Conservation (phyloP, 2,113 vertebrate genomes). For the Chauna torquata region DNA sequence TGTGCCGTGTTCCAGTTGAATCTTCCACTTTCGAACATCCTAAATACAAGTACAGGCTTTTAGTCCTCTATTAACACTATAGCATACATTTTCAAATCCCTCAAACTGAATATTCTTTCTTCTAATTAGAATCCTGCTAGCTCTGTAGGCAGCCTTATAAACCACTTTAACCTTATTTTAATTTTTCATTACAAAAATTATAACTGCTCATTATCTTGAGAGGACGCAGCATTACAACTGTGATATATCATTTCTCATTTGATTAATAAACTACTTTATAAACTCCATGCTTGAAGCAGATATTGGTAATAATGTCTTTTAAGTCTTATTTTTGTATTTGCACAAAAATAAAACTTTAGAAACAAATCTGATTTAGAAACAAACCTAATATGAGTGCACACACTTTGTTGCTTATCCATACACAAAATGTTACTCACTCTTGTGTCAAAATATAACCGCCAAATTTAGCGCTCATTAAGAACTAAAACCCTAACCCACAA, state of each 20-base stretch:
- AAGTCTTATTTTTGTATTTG: constrained; percentile 33
- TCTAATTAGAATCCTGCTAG: constrained; percentile 74
- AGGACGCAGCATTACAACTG: constrained; percentile 72
- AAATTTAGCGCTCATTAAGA: background rate
- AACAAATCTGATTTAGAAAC: constrained; percentile 58
- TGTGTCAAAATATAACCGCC: background rate
- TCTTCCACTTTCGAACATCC: background rate
- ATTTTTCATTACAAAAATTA: constrained; percentile 78
- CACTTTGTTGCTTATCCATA: background rate
- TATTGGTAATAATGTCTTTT: constrained; percentile 52
- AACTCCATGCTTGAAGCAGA: constrained; percentile 73
- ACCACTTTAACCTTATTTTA: constrained; percentile 79
- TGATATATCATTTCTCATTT: constrained; percentile 73
- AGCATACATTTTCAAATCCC: constrained; percentile 63
- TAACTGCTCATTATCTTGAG: constrained; percentile 80
- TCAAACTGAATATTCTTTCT: constrained; percentile 65
- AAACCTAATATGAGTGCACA: constrained; percentile 38
- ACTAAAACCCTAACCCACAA: background rate
- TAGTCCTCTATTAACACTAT: constrained; percentile 23
- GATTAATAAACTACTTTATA: constrained; percentile 76
- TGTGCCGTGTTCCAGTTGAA: background rate
- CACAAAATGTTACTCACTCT: background rate
- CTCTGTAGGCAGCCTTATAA: constrained; percentile 72
- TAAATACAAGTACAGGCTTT: constrained; percentile 1
- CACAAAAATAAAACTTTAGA: constrained; percentile 31